A percentile compares a stretch with the other conserved stretches of the same genome.
Evolutionary conservation across 2,888 invertebrate species (phyloP).

Genomic region (Plebejus argus): DNA sequence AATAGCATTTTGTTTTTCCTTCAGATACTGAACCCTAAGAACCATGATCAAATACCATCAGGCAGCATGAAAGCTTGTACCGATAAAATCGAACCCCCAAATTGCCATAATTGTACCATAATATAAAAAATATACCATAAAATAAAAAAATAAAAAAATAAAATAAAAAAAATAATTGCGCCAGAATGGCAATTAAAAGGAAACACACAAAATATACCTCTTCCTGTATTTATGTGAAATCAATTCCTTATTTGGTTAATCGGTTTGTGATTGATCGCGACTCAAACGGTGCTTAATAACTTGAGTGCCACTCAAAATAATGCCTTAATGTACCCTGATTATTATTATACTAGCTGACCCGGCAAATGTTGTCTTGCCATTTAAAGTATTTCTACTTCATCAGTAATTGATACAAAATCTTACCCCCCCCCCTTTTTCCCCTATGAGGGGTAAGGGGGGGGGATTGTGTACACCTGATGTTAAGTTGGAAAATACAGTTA

Average conservation of each 20-base stretch:
- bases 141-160: too few relatives aligned
- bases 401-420: too few relatives aligned
- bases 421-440: too few relatives aligned
- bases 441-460: too few relatives aligned
- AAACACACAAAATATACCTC: background rate
- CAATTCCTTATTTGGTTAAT: background rate
- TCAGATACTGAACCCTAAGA: background rate
- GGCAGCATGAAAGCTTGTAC: background rate
- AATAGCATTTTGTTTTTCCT: too few relatives aligned
- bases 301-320: background rate
- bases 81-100: conserved; percentile 4
- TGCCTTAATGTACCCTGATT: background rate
- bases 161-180: too few relatives aligned
- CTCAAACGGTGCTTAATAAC: background rate
- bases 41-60: background rate
- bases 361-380: too few relatives aligned
- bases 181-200: background rate
- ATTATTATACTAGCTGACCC: too few relatives aligned
- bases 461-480: too few relatives aligned
- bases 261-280: background rate
- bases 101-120: background rate
- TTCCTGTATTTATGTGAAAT: background rate
- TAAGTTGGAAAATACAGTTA: too few relatives aligned
- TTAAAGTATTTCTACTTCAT: too few relatives aligned
- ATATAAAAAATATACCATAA: too few relatives aligned